Evolutionary conservation across 2,113 vertebrate genomes (phyloP), one percentile per base, ranked within the genome.

Genomic region (Pollachius pollachius): DNA sequence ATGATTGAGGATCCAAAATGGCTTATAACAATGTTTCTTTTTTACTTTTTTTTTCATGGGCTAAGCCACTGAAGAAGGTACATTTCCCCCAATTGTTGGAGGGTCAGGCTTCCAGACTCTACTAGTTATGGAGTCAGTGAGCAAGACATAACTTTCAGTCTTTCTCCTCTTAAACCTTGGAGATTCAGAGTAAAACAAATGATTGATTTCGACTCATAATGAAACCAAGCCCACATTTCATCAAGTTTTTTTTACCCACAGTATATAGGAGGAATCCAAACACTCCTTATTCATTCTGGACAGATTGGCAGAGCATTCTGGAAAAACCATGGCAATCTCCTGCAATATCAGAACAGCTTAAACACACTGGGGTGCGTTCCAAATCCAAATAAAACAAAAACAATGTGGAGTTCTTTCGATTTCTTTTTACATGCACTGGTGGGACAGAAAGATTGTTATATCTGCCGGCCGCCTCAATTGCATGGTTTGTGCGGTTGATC

Each of bases 1-100:
- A 7, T 48, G 72, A 82, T 61, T 52, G 34, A 62, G 57, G 27
- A 76, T 68, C 71, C 77, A 82, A 72, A 68, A 75, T 76, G 79
- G 74, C 81, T 59, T 16, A 34, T 75, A 70, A 69, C 64, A 6
- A 63, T 86, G 83, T 80, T 81, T 56, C 11, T 13, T 23, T 23
- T 23, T 23, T 23, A n/a, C n/a, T 2, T 23, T 23, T 23, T 23
- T 59, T 60, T 76, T 77, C 82, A 82, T 65, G 27, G 12, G 27
- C 68, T 17, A 58, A 78, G 81, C 74, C 84, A 76, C 83, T 71
- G 63, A 81, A 77, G 80, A 81, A 77, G 80, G 82, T 83, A 76
- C 1, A n/a, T 80, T 86, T 85, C 73, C 81, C 81, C 64, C 13
- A 61, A 64, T 30, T 2, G 68, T 71, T 82, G 79, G 80, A 77